Evolutionary conservation across 2,888 invertebrate species (phyloP), one percentile per base, ranked within the genome.

Genomic region (Aleiodes testaceus): DNA sequence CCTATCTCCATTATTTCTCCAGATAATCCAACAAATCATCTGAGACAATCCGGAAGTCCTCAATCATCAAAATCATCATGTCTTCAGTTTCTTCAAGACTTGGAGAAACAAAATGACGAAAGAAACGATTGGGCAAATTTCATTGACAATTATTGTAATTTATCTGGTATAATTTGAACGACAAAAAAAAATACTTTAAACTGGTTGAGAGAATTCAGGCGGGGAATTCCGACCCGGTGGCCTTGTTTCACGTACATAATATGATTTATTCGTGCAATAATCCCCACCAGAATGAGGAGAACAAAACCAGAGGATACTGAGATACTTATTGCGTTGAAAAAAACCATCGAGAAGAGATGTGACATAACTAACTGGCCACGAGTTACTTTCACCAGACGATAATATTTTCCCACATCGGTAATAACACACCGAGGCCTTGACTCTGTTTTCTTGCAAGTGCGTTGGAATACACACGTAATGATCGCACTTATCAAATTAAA

Each of bases 351-450:
- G 66, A 52, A 49, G 63, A 69, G 72, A 77, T 72, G 67, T 81
- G 81, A 82, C 78, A 81, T 81, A 83, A 83, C 73, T 45, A 63
- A 44, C 20, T 18, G 63, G 30, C 26, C 50, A 67, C 44, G 47
- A 66, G 66, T 70, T 75, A 82, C 82, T 83, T 83, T 83, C 82
- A 83, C 82, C 65, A 55, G 72, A 74, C 65, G 72, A 73, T 79
- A 72, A 72, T 73, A 71, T 67, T 75, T 59, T 55, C 52, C 67
- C 68, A 69, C 30, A 53, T 63, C 12, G 42, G 36, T 59, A 69
- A 68, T 75, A 74, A 73, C 74, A 55, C 66, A 72, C 75, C 72
- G 65, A 77, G 78, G 79, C 83, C 83, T 83, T 83, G 83, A 83
- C 83, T 80, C 72, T 71, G 69, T 83, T 82, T 76, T 77, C 74